These are phyloP conservation scores for Anthrax anthrax DNA, from an alignment of 2,888 invertebrate species.

Conservation along the genomic window DNA sequence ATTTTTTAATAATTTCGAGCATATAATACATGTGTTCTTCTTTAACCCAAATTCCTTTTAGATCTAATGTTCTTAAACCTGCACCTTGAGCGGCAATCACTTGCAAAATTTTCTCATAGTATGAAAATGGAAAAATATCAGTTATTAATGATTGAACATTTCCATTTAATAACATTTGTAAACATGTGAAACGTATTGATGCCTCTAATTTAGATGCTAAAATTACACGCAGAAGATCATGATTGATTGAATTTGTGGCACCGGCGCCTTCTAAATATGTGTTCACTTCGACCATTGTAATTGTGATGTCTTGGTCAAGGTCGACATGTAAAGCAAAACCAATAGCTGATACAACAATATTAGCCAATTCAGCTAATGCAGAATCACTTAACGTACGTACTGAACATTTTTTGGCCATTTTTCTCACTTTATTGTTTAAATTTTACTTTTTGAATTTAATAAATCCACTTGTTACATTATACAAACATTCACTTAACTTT, in stretches of 20 bases:
- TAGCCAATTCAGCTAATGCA: conserved; percentile 44
- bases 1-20: conserved; percentile 44
- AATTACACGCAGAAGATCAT: conserved; percentile 51
- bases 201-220: conserved; percentile 52
- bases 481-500: too few relatives aligned
- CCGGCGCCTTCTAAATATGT: conserved; percentile 45
- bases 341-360: conserved; percentile 46
- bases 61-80: conserved; percentile 47
- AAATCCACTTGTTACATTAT: too few relatives aligned
- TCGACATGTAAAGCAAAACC: conserved; percentile 41
- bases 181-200: conserved; percentile 48
- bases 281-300: conserved; percentile 45
- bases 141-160: conserved; percentile 51
- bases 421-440: neutral
- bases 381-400: conserved; percentile 45
- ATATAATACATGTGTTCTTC: conserved; percentile 50
- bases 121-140: conserved; percentile 56
- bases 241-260: conserved; percentile 52
- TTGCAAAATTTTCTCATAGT: conserved; percentile 52
- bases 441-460: too few relatives aligned
- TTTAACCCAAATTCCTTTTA: conserved; percentile 60
- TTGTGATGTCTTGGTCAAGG: conserved; percentile 40
- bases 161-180: conserved; percentile 48
- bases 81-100: conserved; percentile 48
- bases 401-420: conserved; percentile 49